These are phyloP conservation scores for Alitta virens DNA, from an alignment of 2,888 invertebrate species.

Conservation along the genomic window DNA sequence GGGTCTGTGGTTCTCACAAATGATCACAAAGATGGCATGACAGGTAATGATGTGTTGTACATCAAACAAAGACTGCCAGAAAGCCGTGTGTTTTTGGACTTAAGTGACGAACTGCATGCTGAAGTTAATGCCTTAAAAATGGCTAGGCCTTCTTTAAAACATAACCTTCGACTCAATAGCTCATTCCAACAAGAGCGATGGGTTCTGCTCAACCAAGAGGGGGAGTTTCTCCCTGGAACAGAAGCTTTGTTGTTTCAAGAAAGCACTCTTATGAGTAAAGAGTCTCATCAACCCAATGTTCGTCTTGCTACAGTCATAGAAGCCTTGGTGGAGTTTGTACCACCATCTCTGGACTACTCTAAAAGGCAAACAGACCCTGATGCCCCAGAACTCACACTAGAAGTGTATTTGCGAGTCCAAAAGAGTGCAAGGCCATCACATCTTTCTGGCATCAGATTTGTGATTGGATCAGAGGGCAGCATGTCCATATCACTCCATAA, in stretches of 20 bases:
- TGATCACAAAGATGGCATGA: conserved; percentile 1
- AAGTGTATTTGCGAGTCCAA: not conserved
- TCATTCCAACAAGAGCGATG: too few relatives aligned
- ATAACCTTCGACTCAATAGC: not conserved
- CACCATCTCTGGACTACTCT: not conserved
- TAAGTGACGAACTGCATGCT: not conserved
- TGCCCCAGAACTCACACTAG: not conserved
- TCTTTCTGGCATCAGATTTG: not conserved
- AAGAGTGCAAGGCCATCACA: not conserved
- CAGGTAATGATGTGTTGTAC: not conserved
- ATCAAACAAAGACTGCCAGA: not conserved
- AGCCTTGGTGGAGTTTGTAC: not conserved
- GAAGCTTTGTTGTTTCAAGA: not conserved
- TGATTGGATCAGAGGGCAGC: not conserved
- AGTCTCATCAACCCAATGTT: not conserved
- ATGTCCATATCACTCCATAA: not conserved
- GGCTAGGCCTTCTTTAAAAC: not conserved
- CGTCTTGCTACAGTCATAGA: not conserved
- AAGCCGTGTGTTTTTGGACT: not conserved
- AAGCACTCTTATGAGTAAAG: not conserved
- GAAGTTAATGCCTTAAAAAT: not conserved
- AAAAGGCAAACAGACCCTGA: not conserved
- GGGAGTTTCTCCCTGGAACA: not conserved
- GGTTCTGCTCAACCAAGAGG: too few relatives aligned
- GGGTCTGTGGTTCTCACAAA: conserved; percentile 4